Evolutionary conservation across 2,797 vertebrate genomes (phyloP).

Genomic region (Squalus acanthias): DNA sequence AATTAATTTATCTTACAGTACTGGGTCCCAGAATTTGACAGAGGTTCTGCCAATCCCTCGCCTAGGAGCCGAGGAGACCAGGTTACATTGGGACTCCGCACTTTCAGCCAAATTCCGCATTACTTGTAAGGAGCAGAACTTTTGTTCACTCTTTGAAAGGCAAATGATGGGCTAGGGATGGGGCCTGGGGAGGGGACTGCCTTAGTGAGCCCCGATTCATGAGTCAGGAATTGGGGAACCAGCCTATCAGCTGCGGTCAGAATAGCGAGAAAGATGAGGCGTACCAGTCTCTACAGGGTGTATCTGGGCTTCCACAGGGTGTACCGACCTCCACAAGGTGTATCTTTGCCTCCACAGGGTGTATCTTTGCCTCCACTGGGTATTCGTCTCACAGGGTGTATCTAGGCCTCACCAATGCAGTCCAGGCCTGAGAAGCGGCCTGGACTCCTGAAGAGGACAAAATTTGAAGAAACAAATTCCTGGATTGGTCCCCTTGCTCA

Average conservation of each 20-base stretch:
- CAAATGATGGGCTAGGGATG: neutral
- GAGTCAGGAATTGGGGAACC: neutral
- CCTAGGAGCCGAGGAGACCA: neutral
- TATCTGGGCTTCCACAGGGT: neutral
- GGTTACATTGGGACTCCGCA: neutral
- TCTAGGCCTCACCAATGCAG: too few relatives aligned
- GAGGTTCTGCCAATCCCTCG: neutral
- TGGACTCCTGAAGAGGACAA: too few relatives aligned
- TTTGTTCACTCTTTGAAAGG: neutral
- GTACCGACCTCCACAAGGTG: neutral
- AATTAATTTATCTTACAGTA: neutral
- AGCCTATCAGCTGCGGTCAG: neutral
- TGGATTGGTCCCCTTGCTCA: too few relatives aligned
- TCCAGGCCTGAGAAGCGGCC: too few relatives aligned
- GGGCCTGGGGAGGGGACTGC: neutral
- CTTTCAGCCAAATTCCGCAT: neutral
- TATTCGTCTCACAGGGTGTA: neutral
- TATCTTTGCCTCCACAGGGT: neutral
- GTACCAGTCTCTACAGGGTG: neutral
- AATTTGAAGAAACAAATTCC: too few relatives aligned
- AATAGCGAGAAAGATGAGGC: neutral
- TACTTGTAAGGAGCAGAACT: neutral
- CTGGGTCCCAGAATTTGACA: neutral
- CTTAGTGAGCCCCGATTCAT: neutral
- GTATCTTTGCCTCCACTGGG: neutral